These are phyloP conservation scores for Pantelozetes paolii DNA, from an alignment of 2,888 invertebrate genomes.

Conservation along the genomic window DNA sequence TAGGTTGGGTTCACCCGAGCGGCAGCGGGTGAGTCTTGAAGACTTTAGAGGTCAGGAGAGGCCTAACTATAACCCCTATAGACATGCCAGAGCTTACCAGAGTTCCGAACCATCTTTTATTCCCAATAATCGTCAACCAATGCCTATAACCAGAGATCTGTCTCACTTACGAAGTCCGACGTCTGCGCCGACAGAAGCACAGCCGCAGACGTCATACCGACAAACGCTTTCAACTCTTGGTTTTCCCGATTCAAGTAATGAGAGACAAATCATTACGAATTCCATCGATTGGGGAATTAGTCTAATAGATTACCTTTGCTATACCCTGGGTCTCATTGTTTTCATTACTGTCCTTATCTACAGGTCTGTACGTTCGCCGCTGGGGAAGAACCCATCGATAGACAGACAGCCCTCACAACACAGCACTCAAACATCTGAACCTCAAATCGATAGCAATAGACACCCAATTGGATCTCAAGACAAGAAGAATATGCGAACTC, in stretches of 20 bases:
- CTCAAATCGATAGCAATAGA: background rate
- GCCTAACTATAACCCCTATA: conserved; percentile 47
- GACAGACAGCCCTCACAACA: conserved; percentile 38
- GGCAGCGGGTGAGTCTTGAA: conserved; percentile 44
- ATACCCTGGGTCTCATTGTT: conserved; percentile 12
- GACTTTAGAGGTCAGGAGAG: conserved; percentile 47
- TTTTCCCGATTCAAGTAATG: conserved; percentile 41
- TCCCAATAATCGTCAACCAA: background rate
- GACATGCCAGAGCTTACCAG: conserved; percentile 32
- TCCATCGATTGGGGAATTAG: conserved; percentile 26
- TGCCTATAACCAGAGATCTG: background rate
- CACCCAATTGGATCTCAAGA: conserved; percentile 41
- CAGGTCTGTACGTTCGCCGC: conserved; percentile 46
- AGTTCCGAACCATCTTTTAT: background rate
- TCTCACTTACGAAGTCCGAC: background rate
- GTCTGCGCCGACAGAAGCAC: background rate
- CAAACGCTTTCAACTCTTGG: conserved; percentile 38
- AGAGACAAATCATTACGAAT: conserved; percentile 23
- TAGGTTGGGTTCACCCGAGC: conserved; percentile 24
- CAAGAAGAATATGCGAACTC: conserved; percentile 42
- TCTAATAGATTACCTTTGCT: conserved; percentile 10
- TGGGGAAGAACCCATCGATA: conserved; percentile 48
- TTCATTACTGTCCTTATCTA: conserved; percentile 27
- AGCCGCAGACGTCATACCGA: conserved; percentile 26
- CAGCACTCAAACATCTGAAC: background rate